Evolutionary conservation across 2,888 invertebrate genomes (phyloP), one percentile per base, ranked within the genome.

Genomic region (Augochlorella aurata): DNA sequence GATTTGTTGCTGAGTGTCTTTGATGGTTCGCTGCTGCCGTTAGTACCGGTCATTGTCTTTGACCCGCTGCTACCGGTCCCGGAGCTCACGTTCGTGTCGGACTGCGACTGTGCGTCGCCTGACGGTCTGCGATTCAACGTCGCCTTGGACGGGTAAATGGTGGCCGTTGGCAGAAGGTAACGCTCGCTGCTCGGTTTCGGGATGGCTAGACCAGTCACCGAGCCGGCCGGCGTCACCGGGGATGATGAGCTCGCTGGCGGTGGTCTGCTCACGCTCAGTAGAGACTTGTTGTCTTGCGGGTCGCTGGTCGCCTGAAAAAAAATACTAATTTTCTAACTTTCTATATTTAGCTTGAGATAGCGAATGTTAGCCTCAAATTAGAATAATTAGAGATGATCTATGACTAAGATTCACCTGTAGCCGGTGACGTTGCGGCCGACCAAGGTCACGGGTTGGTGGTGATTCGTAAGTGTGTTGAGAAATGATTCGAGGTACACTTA

Each of bases 401-500:
- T 3, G 38, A 49, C 5, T 14, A 14, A 50, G 18, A 1, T 47
- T 79, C 80, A 90, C 83, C 81, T 85, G 84, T 74, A 82, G 75
- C 29, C 85, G 81, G 61, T 82, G 83, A 69, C 79, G 83, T 45
- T 85, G 87, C 63, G 38, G 21, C 12, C 67, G 68, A 65, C 29
- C 71, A 14, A 9, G 38, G 1, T 82, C 81, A 18, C 74, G 82
- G 16, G 49, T 73, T 16, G 68, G 78, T 21, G 76, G 73, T 4
- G 38, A 38, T 38, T 24, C 79, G 24, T 86, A 78, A 14, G 66
- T 66, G 50, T 81, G 83, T 68, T 90, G 93, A 2, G 91, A 85
- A 70, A 93, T 92, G 66, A 93, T 92, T 38, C 92, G 90, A 14
- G 93, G 93, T 38, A 93, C 92, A 83, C 91, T 92, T 24, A 93